Conservation (phyloP, 2,888 invertebrate genomes). For the Philonicus albiceps region DNA sequence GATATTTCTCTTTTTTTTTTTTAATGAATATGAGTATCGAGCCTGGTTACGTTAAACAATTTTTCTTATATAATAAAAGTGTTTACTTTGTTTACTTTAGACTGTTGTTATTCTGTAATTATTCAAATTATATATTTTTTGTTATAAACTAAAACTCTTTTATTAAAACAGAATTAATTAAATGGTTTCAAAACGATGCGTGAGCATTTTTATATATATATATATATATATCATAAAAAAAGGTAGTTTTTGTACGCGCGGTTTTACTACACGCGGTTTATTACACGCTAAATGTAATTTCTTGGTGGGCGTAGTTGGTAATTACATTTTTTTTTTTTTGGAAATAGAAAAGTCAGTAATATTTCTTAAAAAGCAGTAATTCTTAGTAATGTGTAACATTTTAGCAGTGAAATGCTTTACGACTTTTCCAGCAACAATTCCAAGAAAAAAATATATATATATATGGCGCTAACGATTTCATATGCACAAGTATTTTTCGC, state of each 20-base stretch:
- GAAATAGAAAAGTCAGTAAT: background rate
- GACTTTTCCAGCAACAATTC: background rate
- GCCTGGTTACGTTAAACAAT: background rate
- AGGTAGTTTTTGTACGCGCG: background rate
- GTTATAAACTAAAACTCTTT: background rate
- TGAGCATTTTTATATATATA: background rate
- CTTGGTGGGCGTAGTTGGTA: background rate
- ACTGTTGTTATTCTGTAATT: background rate
- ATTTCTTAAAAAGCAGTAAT: background rate
- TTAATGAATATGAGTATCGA: background rate
- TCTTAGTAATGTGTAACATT: background rate
- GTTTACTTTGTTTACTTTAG: background rate
- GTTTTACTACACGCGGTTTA: too few relatives aligned
- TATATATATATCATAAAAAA: background rate
- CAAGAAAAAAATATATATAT: too few relatives aligned
- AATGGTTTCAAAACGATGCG: background rate
- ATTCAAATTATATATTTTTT: background rate
- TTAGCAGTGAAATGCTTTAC: background rate
- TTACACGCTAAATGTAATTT: too few relatives aligned
- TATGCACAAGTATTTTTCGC: background rate
- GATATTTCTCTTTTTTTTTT: background rate
- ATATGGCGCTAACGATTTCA: background rate
- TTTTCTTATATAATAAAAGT: background rate
- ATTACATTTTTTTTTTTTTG: too few relatives aligned
- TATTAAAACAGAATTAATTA: background rate